Conservation (phyloP, 1,140 invertebrate genomes). For the Drosophila ironensis region DNA sequence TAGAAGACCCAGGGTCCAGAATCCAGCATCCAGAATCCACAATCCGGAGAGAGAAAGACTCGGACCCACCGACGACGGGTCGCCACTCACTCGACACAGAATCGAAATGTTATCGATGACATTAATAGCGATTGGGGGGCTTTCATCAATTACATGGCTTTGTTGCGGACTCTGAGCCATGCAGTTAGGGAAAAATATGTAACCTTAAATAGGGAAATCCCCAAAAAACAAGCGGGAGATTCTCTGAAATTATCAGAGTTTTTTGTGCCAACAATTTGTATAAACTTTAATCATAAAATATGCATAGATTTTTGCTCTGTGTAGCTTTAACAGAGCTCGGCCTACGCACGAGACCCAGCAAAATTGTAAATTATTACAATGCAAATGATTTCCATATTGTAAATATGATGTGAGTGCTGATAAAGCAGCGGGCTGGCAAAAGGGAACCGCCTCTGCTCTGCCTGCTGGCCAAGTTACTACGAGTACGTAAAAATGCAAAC, state of each 20-base stretch:
- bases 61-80: conserved; percentile 25
- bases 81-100: conserved; percentile 38
- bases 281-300: no score
- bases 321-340: conserved; percentile 8
- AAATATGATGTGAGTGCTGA: conserved; percentile 68
- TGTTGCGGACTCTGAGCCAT: conserved; percentile 43
- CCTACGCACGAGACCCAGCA: conserved; percentile 53
- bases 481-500: conserved; percentile 19
- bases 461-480: conserved; percentile 36
- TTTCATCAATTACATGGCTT: conserved; percentile 73
- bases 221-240: not conserved
- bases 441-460: conserved; percentile 57
- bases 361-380: conserved; percentile 80
- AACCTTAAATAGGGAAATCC: not conserved
- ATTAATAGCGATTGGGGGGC: conserved; percentile 76
- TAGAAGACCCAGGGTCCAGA: not conserved
- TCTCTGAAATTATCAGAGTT: no score
- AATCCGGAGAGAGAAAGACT: not conserved
- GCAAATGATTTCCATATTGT: conserved; percentile 79
- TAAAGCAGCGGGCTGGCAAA: conserved; percentile 49
- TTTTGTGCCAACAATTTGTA: no score
- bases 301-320: not conserved
- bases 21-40: not conserved
- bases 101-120: conserved; percentile 73
- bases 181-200: not conserved